Base-by-base conservation (phyloP, 2,797 vertebrate genomes). In the Sternotherus odoratus region DNA sequence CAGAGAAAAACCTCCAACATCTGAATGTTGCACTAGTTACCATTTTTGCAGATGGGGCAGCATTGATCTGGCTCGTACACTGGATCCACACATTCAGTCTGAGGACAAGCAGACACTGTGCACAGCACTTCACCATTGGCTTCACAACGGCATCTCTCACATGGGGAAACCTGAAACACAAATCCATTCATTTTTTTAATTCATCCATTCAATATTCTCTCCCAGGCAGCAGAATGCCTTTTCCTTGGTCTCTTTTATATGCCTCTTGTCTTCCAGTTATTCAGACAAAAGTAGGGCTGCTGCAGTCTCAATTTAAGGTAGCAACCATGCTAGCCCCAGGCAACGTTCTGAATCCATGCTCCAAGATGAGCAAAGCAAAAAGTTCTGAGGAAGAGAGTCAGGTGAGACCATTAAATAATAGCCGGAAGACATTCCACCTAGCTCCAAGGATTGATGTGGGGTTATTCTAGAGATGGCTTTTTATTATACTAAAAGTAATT, bases 31-130 rank as follows among this genome's bases (percentile, higher is more conserved):
- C 79, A 86, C 46, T 21, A 1, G 0, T 4, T 77, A 99, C 99
- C 99, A 2, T 98, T 99, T 98, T 99, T 99, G 98, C 99, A 99
- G 98, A 99, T 99, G 77, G 99, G 99, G 90, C 99, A 99, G 97
- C 99, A 99, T 97, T 99, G 99, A 89, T 99, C 99, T 0, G 99
- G 99, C 97, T 99, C 99, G 3, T 99, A 99, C 84, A 99, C 98
- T 0, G 99, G 99, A 97, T 99, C 99, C 97, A 99, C 99, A 3
- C 99, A 99, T 96, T 99, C 99, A 0, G 99, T 99, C 98, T 99
- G 99, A 78, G 99, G 99, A 97, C 99, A 99, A 56, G 99, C 99
- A 1, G 99, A 98, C 94, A 99, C 99, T 0, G 99, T 99, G 96
- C 99, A 99, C 97, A 99, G 95, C 95, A 99, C 99, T 95, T 99